phyloP scores from a whole-genome alignment of 2,888 invertebrate genomes.

The Druceiella hillmani region DNA sequence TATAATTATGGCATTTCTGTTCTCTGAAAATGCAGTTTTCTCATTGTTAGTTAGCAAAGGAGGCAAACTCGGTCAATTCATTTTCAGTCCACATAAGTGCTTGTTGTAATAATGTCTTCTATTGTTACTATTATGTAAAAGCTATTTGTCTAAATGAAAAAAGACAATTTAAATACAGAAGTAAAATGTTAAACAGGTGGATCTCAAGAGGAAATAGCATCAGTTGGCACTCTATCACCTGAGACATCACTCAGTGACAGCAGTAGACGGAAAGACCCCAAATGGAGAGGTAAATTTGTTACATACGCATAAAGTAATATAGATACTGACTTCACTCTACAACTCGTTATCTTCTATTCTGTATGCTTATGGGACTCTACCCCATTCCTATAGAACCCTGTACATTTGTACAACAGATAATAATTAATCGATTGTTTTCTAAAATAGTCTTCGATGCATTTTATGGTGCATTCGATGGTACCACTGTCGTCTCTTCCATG shows the following conservation, averaged over 20 bases:
- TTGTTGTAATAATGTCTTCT: not conserved
- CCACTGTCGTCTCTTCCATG: too few relatives aligned
- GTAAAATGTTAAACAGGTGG: conserved; percentile 31
- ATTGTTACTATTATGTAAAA: conserved; percentile 3
- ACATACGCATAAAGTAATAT: not conserved
- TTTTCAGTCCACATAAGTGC: too few relatives aligned
- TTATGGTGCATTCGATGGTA: too few relatives aligned
- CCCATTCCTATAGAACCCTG: too few relatives aligned
- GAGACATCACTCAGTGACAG: conserved; percentile 47
- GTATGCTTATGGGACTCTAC: too few relatives aligned
- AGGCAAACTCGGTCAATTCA: too few relatives aligned
- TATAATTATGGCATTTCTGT: too few relatives aligned
- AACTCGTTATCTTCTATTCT: not conserved
- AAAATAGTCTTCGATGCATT: too few relatives aligned
- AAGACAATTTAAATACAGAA: conserved; percentile 5
- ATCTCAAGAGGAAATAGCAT: conserved; percentile 46
- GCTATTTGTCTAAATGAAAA: conserved; percentile 9
- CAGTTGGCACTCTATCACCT: conserved; percentile 42
- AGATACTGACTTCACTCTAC: not conserved
- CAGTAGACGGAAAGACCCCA: conserved; percentile 45
- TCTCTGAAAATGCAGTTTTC: too few relatives aligned
- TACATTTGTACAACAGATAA: too few relatives aligned
- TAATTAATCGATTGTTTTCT: too few relatives aligned
- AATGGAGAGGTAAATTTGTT: conserved; percentile 44
- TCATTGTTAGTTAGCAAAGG: too few relatives aligned